phyloP scores from a whole-genome alignment of 1,140 invertebrate species.

The Whitmania pigra region DNA sequence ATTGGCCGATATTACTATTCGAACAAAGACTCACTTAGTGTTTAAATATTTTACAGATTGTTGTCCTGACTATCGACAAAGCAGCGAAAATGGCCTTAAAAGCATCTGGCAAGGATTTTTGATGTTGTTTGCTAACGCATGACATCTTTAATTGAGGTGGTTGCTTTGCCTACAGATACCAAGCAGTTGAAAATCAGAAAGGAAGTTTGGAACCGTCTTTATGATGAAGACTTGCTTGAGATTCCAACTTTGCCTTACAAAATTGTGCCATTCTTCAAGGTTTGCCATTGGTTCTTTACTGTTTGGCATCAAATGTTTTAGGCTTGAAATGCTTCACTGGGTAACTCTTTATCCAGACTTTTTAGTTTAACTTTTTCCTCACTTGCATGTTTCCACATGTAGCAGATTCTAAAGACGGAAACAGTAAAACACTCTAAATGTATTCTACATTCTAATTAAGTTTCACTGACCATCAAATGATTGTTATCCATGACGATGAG shows the following conservation, averaged over 20 bases:
- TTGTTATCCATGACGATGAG: no score
- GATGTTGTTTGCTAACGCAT: background rate
- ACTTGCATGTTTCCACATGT: no score
- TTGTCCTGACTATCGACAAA: slow-evolving; percentile 6
- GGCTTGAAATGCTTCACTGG: background rate
- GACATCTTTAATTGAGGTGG: background rate
- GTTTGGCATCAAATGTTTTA: background rate
- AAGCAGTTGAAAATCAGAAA: background rate
- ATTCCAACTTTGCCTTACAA: slow-evolving; percentile 6
- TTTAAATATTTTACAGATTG: background rate
- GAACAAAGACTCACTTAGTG: background rate
- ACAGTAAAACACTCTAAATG: no score
- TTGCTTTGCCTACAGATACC: background rate
- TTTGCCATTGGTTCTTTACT: background rate
- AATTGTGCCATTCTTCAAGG: slow-evolving; percentile 5
- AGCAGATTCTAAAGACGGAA: no score
- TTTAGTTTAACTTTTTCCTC: no score
- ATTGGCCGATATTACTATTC: background rate
- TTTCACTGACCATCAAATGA: no score
- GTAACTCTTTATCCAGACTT: no score
- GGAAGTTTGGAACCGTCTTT: slow-evolving; percentile 6
- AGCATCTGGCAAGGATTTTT: slow-evolving; percentile 6
- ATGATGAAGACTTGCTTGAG: slow-evolving; percentile 1
- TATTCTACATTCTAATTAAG: no score
- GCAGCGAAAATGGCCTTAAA: slow-evolving; percentile 14